phyloP scores from a whole-genome alignment of 2,888 invertebrate species.

The Drosophila eohydei region DNA sequence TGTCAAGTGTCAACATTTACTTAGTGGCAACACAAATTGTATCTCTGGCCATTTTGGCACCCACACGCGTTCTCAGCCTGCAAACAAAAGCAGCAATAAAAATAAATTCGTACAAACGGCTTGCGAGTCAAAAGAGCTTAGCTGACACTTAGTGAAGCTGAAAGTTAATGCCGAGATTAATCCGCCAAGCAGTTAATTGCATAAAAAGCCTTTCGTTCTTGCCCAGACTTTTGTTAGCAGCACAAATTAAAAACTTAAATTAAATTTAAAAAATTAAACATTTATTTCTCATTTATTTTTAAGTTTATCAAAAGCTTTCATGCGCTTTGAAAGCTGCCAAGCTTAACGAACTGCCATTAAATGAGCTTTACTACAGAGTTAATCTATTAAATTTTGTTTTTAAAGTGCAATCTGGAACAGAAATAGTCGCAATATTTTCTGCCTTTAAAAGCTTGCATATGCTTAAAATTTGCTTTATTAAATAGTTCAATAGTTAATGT shows the following conservation, averaged over 20 bases:
- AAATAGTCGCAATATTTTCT: no score
- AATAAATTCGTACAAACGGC: conserved; percentile 18
- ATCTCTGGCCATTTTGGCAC: conserved; percentile 70
- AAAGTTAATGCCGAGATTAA: background rate
- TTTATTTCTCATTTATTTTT: background rate
- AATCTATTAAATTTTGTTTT: no score
- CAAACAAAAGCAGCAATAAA: conserved; percentile 21
- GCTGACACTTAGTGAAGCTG: background rate
- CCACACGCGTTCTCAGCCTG: conserved; percentile 29
- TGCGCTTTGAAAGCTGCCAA: background rate
- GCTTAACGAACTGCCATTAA: no score
- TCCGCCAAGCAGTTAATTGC: background rate
- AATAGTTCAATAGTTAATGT: no score
- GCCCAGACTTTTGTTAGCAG: no score
- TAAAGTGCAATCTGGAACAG: no score
- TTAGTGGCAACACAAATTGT: conserved; percentile 79
- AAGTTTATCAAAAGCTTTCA: background rate
- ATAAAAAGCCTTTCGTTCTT: background rate
- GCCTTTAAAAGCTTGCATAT: no score
- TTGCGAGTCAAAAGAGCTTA: conserved; percentile 1
- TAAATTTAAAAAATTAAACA: no score
- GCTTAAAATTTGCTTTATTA: no score
- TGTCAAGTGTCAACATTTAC: conserved; percentile 80
- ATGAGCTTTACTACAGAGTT: no score
- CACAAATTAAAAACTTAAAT: background rate